A percentile compares a stretch with the other conserved stretches of the same genome.
Evolutionary conservation across 2,888 invertebrate species (phyloP).

Genomic region (Pheosia gnoma): DNA sequence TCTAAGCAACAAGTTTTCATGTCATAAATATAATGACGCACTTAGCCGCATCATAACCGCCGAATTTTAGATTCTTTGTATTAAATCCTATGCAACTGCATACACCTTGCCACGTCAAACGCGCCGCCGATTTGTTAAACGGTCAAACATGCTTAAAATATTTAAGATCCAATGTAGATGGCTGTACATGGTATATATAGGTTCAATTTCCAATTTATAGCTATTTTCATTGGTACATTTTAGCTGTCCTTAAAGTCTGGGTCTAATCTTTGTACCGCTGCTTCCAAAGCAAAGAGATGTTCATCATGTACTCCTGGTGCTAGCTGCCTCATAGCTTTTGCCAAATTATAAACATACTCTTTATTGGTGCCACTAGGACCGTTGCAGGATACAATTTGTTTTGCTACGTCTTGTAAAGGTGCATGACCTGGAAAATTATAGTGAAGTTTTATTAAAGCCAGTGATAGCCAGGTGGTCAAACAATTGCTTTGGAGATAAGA

Average conservation of each 20-base stretch:
- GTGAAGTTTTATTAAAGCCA: not conserved
- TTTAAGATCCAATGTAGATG: too few species aligned
- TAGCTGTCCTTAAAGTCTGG: conserved; percentile 30
- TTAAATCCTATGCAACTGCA: too few species aligned
- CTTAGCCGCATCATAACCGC: too few species aligned
- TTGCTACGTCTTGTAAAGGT: conserved; percentile 90
- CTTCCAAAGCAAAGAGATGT: conserved; percentile 90
- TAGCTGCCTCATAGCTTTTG: conserved; percentile 89
- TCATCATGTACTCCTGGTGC: conserved; percentile 89
- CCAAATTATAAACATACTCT: conserved; percentile 95
- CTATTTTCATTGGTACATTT: not conserved
- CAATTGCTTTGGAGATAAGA: too few species aligned
- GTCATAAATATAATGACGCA: too few species aligned
- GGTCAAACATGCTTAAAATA: too few species aligned
- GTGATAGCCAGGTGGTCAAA: too few species aligned
- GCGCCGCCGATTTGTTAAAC: too few species aligned
- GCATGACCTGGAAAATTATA: conserved; percentile 86
- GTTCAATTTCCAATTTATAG: too few species aligned
- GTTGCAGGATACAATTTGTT: conserved; percentile 87
- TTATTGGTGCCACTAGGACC: conserved; percentile 96
- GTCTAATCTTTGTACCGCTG: conserved; percentile 67
- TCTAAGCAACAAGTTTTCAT: too few species aligned
- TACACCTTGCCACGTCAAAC: too few species aligned
- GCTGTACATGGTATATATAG: not conserved
- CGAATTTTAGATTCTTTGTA: too few species aligned